A percentile compares a stretch with the other conserved stretches of the same genome.
Evolutionary conservation across 2,797 vertebrate genomes (phyloP).

Genomic region (Chiroxiphia lanceolata): DNA sequence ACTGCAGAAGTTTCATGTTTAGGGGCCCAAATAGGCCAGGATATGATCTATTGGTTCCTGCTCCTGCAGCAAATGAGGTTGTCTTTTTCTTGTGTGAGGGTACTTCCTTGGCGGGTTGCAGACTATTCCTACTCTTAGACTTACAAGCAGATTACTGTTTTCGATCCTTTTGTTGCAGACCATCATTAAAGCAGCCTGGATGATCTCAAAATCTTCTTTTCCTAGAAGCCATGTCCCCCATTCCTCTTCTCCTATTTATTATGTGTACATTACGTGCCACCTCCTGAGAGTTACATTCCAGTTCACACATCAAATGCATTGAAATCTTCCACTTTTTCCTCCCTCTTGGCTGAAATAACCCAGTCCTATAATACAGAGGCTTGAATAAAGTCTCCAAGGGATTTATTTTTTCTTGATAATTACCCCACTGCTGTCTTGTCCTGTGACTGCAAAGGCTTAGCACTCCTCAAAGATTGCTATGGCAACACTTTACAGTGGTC

Average conservation of each 20-base stretch:
- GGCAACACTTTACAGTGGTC: background rate
- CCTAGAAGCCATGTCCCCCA: background rate
- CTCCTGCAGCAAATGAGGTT: background rate
- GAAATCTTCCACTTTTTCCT: background rate
- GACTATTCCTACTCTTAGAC: background rate
- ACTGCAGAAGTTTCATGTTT: background rate
- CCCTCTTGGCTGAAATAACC: background rate
- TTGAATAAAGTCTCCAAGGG: background rate
- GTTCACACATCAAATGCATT: background rate
- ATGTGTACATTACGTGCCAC: background rate
- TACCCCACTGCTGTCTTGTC: background rate
- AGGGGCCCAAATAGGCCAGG: background rate
- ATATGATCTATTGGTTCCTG: background rate
- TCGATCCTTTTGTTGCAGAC: background rate
- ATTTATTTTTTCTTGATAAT: background rate
- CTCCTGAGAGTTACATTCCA: background rate
- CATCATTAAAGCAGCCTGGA: background rate
- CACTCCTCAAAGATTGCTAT: constrained; percentile 11
- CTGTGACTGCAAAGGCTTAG: background rate
- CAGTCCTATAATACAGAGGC: background rate
- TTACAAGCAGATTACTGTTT: background rate
- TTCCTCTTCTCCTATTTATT: background rate
- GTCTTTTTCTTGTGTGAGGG: background rate
- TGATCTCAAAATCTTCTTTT: background rate
- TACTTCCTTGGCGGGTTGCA: background rate